Base-by-base conservation (phyloP, 92 coral and sea anemone genomes). In the Umimayanthus chanpuru region DNA sequence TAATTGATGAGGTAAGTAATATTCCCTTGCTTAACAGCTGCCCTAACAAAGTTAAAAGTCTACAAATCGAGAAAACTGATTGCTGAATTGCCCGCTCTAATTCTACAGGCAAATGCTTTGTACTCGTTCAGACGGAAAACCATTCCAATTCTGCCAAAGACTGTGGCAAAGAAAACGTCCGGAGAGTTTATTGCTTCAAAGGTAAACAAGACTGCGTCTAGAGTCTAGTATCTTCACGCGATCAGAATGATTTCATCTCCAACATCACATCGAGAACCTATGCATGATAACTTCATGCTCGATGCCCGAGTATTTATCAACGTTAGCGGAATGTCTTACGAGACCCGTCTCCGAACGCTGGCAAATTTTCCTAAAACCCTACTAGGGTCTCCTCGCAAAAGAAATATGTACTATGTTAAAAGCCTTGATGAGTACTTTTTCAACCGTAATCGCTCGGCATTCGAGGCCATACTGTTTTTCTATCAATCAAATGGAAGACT, bases 401-500 rank as follows among this genome's bases (percentile, higher is more conserved):
- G 99, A 88, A 90, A 86, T 30, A 90, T 81, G 80, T 97, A 92
- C 85, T 97, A 95, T 79, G 98, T 93, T 16, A 90, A 92, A 44
- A 94, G 90, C 66, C 72, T 85, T 29, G 89, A 93, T 70, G 98
- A 97, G 80, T 97, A 93, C 77, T 97, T 97, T 91, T 97, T 97
- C 89, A 97, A 97, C 78, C 96, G 99, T 36, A 95, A 97, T 76
- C 94, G 99, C 12, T 87, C 93, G 66, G 97, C 98, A 40, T 97
- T 97, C 78, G 99, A 97, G 86, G 99, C 99, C 3, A 97, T 97
- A 49, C 90, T 97, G 8, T 97, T 92, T 73, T 97, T 94, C 50
- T 97, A 97, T 77, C 99, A 97, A 75, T 97, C 99, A n/a, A 79
- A 89, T 44, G 99, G 99, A 25, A 86, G 98, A 16, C 95, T 97